Evolutionary conservation across 2,113 vertebrate species (phyloP).

Genomic region (Ellobius talpinus): DNA sequence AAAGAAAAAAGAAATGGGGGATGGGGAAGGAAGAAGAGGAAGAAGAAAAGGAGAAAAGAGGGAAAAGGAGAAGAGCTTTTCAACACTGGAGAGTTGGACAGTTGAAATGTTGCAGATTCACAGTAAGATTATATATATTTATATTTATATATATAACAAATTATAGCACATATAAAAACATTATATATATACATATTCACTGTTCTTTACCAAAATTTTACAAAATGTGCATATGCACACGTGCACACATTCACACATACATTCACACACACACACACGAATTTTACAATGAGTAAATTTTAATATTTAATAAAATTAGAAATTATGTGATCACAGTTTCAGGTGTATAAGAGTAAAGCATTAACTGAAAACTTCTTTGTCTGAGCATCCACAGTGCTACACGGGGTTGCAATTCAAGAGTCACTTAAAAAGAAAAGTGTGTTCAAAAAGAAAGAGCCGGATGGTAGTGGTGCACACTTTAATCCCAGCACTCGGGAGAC

Average conservation of each 20-base stretch:
- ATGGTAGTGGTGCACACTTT: too few species aligned
- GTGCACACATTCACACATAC: not conserved
- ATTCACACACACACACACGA: not conserved
- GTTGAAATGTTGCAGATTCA: not conserved
- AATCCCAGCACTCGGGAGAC: too few species aligned
- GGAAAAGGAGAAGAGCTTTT: not conserved
- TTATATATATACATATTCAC: not conserved
- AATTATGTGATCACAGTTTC: not conserved
- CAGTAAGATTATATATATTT: too few species aligned
- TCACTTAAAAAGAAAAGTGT: not conserved
- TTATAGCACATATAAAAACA: not conserved
- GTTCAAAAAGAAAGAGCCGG: too few species aligned
- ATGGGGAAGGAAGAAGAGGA: not conserved
- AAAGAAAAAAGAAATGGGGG: not conserved
- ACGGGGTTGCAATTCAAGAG: not conserved
- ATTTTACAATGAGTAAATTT: not conserved
- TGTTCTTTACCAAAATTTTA: conserved; percentile 31
- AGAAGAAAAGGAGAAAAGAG: too few species aligned
- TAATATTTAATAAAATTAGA: not conserved
- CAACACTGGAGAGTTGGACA: not conserved
- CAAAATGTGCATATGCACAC: not conserved
- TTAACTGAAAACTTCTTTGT: not conserved
- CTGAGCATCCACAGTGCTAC: not conserved
- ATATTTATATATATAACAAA: not conserved
- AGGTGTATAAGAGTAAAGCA: conserved; percentile 1